Evolutionary conservation across 2,888 invertebrate genomes (phyloP), one percentile per base, ranked within the genome.

Genomic region (Frankliniella fusca): DNA sequence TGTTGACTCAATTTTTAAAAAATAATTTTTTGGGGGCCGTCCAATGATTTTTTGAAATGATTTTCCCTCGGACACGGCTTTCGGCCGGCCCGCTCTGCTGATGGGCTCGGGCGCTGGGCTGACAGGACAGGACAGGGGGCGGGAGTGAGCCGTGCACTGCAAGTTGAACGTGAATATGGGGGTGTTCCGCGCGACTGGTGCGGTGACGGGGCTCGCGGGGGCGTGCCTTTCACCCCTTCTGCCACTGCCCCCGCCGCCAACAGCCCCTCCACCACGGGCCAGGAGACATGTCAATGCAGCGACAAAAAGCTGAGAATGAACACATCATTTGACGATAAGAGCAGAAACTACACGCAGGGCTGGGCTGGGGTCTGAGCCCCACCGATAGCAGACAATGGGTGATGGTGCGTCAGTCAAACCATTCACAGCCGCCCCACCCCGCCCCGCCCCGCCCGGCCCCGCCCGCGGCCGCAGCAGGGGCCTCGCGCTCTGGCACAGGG

Each of bases 371-470:
- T 5, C 54, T 12, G 54, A 1, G 54, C 54, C 11, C 54, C 20
- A 15, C 54, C 54, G 10, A 54, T 76, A 76, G 70, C 70, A 76
- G 70, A 76, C 70, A 76, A 76, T 76, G 70, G 70, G 23, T 23
- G 70, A 76, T 27, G 70, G 70, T 27, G 27, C 70, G 70, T 76
- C 70, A 76, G 70, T 76, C 70, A 76, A 76, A 76, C 23, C 70
- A 70, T 70, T 70, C 23, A 70, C n/a, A 23, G 70, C 70, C 70
- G 23, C 70, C 70, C 11, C 61, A 18, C 61, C 61, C 61, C 61
- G 54, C 54, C 15, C 70, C n/a, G 70, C 23, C 70, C 23, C 70
- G 70, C 70, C 70, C 70, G 23, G 70, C 70, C n/a, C 70, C 70
- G 70, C 27, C 70, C 8, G 15, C 54, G 61, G 18, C 18, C 20